Percentiles rank a stretch among this genome's conserved stretches.
phyloP scores from a whole-genome alignment of 2,888 invertebrate species.

The Drosophila stalkeri region DNA sequence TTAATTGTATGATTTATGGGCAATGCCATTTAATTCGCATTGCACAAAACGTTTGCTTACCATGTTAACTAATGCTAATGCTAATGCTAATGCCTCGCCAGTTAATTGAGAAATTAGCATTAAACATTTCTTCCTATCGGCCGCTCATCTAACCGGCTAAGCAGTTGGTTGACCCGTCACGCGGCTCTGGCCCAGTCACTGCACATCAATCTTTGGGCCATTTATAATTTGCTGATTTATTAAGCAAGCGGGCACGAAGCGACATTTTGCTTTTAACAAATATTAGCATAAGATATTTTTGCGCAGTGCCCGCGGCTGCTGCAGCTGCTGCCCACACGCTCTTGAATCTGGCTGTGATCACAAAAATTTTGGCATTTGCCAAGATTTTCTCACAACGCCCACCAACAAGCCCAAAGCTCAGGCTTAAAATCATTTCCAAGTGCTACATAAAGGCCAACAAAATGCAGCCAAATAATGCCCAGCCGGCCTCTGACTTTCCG shows the following conservation, averaged over 20 bases:
- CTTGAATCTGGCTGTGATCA: constrained; percentile 40
- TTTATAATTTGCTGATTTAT: constrained; percentile 76
- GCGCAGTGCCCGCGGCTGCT: constrained; percentile 42
- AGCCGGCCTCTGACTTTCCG: constrained; percentile 79
- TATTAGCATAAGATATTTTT: constrained; percentile 74
- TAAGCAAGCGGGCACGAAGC: constrained; percentile 69
- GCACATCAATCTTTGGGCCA: constrained; percentile 72
- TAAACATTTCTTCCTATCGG: constrained; percentile 47
- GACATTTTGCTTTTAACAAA: constrained; percentile 77
- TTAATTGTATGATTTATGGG: constrained; percentile 79
- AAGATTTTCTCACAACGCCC: constrained; percentile 79
- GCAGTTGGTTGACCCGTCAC: constrained; percentile 40
- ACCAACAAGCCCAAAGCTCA: constrained; percentile 47
- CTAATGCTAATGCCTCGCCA: constrained; percentile 66
- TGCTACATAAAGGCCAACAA: constrained; percentile 76
- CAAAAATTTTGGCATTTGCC: constrained; percentile 66
- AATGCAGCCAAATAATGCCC: constrained; percentile 71
- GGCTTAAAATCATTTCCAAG: constrained; percentile 63
- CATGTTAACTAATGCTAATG: constrained; percentile 69
- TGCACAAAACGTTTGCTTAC: constrained; percentile 64
- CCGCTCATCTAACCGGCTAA: not conserved
- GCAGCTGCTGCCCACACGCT: constrained; percentile 72
- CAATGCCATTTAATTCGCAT: constrained; percentile 47
- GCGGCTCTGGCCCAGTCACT: constrained; percentile 42
- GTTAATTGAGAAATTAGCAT: constrained; percentile 75